A percentile compares a stretch with the other conserved stretches of the same genome.
Conservation (phyloP, 2,113 vertebrate species). For the Hystrix cristata region DNA sequence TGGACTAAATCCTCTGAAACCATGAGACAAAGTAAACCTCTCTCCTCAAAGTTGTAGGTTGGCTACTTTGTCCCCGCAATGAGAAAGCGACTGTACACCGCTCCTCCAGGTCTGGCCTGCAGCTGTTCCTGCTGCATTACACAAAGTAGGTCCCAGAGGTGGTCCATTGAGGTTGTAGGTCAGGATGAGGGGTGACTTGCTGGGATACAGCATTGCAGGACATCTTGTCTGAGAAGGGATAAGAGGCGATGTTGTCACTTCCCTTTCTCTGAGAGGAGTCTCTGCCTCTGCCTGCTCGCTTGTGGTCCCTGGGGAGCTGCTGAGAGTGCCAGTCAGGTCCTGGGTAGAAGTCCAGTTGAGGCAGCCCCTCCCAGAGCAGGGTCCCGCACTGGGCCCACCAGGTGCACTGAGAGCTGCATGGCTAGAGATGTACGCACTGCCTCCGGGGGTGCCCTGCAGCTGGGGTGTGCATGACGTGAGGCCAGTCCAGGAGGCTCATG, state of each 20-base stretch:
- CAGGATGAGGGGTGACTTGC: not conserved
- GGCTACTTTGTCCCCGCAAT: not conserved
- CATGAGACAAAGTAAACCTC: not conserved
- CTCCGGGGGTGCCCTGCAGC: not conserved
- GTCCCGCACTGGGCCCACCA: not conserved
- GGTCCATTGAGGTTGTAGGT: not conserved
- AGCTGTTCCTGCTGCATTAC: not conserved
- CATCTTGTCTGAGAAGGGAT: not conserved
- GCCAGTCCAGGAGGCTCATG: not conserved
- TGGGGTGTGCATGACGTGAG: not conserved
- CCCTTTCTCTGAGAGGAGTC: fast-evolving
- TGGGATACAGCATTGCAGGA: not conserved
- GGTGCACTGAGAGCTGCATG: fast-evolving
- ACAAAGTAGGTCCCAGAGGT: not conserved
- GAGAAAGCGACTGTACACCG: not conserved
- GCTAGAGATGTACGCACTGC: not conserved
- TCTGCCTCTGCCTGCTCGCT: not conserved
- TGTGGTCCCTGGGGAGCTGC: not conserved
- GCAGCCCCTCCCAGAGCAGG: not conserved
- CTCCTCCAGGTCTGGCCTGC: not conserved
- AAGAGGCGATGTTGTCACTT: fast-evolving
- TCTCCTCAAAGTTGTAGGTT: not conserved
- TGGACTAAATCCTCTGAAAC: not conserved
- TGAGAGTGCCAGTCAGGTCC: not conserved
- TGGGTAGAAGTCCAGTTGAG: not conserved